Evolutionary conservation across 2,888 invertebrate genomes (phyloP).

Genomic region (Callimorpha dominula): DNA sequence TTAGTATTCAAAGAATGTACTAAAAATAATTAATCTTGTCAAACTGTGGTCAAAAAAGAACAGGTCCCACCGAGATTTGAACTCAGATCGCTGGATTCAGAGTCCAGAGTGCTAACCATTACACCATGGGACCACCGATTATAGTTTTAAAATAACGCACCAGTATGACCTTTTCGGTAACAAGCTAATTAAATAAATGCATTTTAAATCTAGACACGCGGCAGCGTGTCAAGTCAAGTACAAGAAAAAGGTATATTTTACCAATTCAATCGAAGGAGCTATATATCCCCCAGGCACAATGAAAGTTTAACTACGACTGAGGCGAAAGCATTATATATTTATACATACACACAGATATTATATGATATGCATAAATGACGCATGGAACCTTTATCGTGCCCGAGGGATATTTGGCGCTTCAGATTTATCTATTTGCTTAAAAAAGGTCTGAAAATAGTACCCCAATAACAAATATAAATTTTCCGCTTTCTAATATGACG

Average conservation of each 20-base stretch:
- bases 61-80: constrained; percentile 92
- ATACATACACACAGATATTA: background rate
- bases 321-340: background rate
- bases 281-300: background rate
- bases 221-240: too few relatives aligned
- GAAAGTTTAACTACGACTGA: background rate
- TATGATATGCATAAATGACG: background rate
- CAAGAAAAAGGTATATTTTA: too few relatives aligned
- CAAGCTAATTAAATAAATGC: background rate
- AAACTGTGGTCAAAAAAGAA: constrained; percentile 38
- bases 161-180: background rate
- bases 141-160: background rate
- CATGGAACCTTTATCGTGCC: background rate
- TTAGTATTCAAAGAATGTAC: background rate
- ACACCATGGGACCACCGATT: constrained; percentile 89
- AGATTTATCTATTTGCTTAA: background rate
- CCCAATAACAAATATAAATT: background rate
- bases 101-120: constrained; percentile 93
- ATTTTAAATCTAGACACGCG: too few relatives aligned
- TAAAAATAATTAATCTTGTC: constrained; percentile 2
- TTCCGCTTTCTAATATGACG: background rate
- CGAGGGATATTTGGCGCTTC: background rate
- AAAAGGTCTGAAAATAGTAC: background rate
- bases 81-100: constrained; percentile 93
- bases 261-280: too few relatives aligned